A percentile compares a stretch with the other conserved stretches of the same genome.
Conservation (phyloP, 1,140 invertebrate species). For the Saccostrea glomerata region DNA sequence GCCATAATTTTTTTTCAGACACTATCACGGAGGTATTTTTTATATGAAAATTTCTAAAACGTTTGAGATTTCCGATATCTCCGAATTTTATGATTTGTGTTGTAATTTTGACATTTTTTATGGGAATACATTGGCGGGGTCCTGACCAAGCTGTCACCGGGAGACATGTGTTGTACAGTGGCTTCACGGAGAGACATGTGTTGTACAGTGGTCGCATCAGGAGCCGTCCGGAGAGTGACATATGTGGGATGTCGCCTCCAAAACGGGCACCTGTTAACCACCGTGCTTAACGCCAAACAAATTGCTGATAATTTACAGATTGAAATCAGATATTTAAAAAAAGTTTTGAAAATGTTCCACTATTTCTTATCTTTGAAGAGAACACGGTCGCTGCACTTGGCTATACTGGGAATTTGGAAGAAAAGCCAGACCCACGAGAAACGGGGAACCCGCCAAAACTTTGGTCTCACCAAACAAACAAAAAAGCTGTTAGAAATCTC, state of each 20-base stretch:
- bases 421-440: conserved; percentile 19
- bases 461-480: background rate
- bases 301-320: conserved; percentile 38
- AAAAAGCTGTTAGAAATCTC: background rate
- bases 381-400: conserved; percentile 31
- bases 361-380: conserved; percentile 29
- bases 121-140: background rate
- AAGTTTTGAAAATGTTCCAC: conserved; percentile 36
- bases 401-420: conserved; percentile 28
- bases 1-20: background rate
- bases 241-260: background rate
- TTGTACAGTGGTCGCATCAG: background rate
- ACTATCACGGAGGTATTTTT: background rate
- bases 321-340: conserved; percentile 37
- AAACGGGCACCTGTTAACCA: conserved; percentile 31
- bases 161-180: background rate
- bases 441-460: background rate
- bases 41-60: background rate
- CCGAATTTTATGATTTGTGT: background rate
- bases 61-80: background rate
- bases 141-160: background rate
- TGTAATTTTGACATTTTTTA: background rate
- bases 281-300: conserved; percentile 19
- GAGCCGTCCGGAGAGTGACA: background rate
- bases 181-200: background rate